These are phyloP conservation scores for Oscheius onirici DNA, from an alignment of 2,888 invertebrate genomes.

Conservation along the genomic window DNA sequence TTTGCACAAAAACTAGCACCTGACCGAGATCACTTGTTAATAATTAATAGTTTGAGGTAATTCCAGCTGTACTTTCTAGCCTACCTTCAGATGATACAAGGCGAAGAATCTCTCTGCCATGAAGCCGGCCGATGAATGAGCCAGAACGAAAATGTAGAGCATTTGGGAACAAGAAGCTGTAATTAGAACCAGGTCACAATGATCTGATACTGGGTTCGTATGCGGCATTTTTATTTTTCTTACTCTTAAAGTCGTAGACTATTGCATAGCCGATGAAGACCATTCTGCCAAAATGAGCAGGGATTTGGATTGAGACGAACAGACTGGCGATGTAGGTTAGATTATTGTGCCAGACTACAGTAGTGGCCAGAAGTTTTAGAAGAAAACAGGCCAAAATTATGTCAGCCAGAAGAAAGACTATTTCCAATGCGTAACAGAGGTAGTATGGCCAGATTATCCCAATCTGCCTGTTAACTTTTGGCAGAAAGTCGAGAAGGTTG, in stretches of 20 bases:
- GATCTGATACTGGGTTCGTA: not conserved
- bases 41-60: too few species aligned
- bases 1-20: too few species aligned
- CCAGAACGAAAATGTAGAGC: conserved; percentile 14
- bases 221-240: too few species aligned
- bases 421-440: not conserved
- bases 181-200: conserved; percentile 8
- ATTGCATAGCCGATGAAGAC: conserved; percentile 14
- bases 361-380: conserved; percentile 7
- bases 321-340: conserved; percentile 5
- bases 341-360: conserved; percentile 21
- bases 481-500: conserved; percentile 17
- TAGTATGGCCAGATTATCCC: not conserved
- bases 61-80: too few species aligned
- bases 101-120: conserved; percentile 12
- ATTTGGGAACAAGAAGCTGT: conserved; percentile 4
- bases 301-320: conserved; percentile 8
- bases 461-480: conserved; percentile 1
- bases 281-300: conserved; percentile 18
- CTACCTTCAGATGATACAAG: conserved; percentile 14
- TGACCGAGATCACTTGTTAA: too few species aligned
- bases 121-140: conserved; percentile 19
- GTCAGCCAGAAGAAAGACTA: not conserved
- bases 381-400: conserved; percentile 13
- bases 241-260: not conserved